Evolutionary conservation across 2,113 vertebrate genomes (phyloP).

Genomic region (Eurystomus gularis): DNA sequence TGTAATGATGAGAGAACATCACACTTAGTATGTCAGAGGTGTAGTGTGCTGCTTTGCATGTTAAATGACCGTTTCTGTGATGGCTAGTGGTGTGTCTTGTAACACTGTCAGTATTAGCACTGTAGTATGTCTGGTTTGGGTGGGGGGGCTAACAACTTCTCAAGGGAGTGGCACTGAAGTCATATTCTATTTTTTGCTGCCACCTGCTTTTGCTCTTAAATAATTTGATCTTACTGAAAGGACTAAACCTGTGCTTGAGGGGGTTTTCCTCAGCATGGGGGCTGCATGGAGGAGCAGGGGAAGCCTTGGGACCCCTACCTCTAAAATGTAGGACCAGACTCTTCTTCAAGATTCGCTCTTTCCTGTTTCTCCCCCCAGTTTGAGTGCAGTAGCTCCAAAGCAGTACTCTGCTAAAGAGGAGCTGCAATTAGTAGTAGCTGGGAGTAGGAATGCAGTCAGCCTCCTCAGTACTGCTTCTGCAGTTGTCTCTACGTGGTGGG

Average conservation of each 20-base stretch:
- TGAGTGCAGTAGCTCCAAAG: not conserved
- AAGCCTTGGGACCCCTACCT: not conserved
- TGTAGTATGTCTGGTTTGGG: not conserved
- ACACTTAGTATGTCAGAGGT: not conserved
- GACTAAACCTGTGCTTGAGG: not conserved
- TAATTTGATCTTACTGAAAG: not conserved
- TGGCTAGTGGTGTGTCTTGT: not conserved
- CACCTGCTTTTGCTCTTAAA: constrained; percentile 35
- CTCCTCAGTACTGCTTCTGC: not conserved
- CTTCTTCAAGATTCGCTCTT: not conserved
- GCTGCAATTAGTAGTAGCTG: not conserved
- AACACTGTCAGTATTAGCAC: not conserved
- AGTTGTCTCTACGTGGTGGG: not conserved
- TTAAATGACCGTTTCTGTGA: not conserved
- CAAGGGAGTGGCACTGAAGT: not conserved
- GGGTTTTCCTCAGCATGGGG: not conserved
- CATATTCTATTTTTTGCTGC: constrained; percentile 29
- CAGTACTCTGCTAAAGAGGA: not conserved
- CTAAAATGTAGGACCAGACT: not conserved
- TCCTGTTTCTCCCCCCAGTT: rapidly evolving
- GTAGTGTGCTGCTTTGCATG: not conserved
- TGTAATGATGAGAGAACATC: not conserved
- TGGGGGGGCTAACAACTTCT: not conserved
- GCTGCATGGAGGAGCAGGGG: not conserved
- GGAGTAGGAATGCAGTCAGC: not conserved